phyloP scores from a whole-genome alignment of 2,888 invertebrate species.

The Acanthosepion esculentum region DNA sequence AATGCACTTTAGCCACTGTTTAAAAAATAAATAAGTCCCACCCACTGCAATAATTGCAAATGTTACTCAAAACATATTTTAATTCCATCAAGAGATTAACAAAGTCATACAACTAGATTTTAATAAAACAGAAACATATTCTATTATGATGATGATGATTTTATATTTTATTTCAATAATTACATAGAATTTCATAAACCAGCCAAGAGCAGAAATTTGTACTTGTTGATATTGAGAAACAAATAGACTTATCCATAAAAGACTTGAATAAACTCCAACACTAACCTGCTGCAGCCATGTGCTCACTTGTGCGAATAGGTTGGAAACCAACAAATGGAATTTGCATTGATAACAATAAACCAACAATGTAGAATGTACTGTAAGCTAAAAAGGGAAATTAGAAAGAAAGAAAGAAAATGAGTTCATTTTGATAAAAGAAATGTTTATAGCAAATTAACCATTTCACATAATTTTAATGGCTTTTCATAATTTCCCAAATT shows the following conservation, averaged over 20 bases:
- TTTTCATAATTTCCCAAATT: background rate
- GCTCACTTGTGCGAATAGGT: slow-evolving; percentile 98
- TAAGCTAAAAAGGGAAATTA: slow-evolving; percentile 83
- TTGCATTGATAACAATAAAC: slow-evolving; percentile 97
- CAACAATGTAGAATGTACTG: slow-evolving; percentile 96
- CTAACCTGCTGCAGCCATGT: slow-evolving; percentile 96
- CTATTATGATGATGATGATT: too few relatives aligned
- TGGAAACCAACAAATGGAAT: slow-evolving; percentile 89
- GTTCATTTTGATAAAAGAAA: background rate
- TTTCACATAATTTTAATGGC: background rate
- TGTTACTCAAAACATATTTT: too few relatives aligned
- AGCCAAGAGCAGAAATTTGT: too few relatives aligned
- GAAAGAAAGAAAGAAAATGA: background rate
- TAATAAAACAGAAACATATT: too few relatives aligned
- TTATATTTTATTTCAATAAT: too few relatives aligned
- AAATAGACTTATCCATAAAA: background rate
- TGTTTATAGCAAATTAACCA: background rate
- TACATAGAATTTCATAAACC: too few relatives aligned
- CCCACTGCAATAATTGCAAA: too few relatives aligned
- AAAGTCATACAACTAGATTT: too few relatives aligned
- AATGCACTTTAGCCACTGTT: too few relatives aligned
- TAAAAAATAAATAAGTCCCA: too few relatives aligned
- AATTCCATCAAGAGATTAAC: too few relatives aligned
- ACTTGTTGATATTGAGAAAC: too few relatives aligned
- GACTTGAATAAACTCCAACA: background rate